Evolutionary conservation across 2,113 vertebrate species (phyloP).

Genomic region (Spilogale gracilis): DNA sequence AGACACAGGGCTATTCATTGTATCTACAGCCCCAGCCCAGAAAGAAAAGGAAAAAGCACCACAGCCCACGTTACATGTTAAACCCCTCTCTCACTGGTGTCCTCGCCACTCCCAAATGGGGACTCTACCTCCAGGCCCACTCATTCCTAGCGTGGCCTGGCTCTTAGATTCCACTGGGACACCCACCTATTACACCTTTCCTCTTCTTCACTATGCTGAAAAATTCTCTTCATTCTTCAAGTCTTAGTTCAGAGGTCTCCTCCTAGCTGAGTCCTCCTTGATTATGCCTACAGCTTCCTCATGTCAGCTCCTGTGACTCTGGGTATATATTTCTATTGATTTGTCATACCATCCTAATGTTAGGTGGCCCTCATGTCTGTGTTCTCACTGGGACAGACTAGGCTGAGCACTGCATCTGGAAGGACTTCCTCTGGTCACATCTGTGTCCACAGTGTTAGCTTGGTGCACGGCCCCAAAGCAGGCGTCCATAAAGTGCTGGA

Average conservation of each 20-base stretch:
- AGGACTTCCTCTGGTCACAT: not conserved
- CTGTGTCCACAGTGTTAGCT: not conserved
- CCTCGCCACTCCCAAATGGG: not conserved
- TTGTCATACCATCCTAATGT: not conserved
- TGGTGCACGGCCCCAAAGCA: not conserved
- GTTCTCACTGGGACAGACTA: not conserved
- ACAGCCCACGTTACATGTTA: not conserved
- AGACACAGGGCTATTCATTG: not conserved
- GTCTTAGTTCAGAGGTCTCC: not conserved
- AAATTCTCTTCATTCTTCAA: constrained; percentile 49
- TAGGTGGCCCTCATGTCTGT: not conserved
- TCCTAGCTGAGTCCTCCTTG: not conserved
- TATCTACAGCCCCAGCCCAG: not conserved
- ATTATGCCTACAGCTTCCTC: not conserved
- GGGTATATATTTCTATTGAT: not conserved
- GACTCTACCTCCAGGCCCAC: not conserved
- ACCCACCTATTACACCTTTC: not conserved
- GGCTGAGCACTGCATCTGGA: not conserved
- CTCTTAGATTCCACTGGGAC: not conserved
- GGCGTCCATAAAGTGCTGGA: not conserved
- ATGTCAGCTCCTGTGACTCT: not conserved
- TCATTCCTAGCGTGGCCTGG: not conserved
- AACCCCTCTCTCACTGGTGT: not conserved
- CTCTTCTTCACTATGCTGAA: not conserved
- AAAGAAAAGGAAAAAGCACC: not conserved